Conservation (phyloP, 92 coral and sea anemone species). For the Epizoanthus fatuus region DNA sequence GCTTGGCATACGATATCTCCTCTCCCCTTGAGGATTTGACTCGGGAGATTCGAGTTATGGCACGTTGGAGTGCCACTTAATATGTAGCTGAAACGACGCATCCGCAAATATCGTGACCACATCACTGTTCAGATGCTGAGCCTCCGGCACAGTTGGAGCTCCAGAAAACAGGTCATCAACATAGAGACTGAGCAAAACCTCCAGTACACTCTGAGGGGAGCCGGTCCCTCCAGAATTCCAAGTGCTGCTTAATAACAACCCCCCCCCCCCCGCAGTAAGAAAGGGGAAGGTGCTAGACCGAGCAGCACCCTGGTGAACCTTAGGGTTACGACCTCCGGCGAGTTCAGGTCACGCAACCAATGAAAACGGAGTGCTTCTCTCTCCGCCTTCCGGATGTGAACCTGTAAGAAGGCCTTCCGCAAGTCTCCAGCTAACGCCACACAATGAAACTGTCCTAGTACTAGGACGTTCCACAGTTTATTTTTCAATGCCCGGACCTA, state of each 20-base stretch:
- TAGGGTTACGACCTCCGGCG: background rate
- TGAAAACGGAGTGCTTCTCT: conserved; percentile 11
- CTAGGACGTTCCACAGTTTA: conserved; percentile 19
- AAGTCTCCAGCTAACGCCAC: conserved; percentile 33
- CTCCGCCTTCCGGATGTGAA: too few relatives aligned
- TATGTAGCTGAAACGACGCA: too few relatives aligned
- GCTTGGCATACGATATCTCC: conserved; percentile 8
- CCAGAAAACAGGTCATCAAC: too few relatives aligned
- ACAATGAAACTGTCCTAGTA: background rate
- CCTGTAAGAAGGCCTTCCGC: conserved; percentile 12
- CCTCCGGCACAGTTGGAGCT: too few relatives aligned
- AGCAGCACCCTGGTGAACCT: conserved; percentile 1
- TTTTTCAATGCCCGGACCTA: background rate
- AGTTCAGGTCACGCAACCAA: background rate
- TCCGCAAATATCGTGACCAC: too few relatives aligned
- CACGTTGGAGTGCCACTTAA: background rate
- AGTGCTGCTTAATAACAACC: too few relatives aligned
- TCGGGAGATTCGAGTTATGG: background rate
- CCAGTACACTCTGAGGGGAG: too few relatives aligned
- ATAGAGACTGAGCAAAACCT: too few relatives aligned
- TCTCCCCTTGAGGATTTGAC: background rate
- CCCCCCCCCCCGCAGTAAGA: too few relatives aligned
- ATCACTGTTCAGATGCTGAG: too few relatives aligned
- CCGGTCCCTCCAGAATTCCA: too few relatives aligned
- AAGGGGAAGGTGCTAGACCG: background rate